Conservation (phyloP, 2,888 invertebrate genomes). For the Pyralis farinalis region DNA sequence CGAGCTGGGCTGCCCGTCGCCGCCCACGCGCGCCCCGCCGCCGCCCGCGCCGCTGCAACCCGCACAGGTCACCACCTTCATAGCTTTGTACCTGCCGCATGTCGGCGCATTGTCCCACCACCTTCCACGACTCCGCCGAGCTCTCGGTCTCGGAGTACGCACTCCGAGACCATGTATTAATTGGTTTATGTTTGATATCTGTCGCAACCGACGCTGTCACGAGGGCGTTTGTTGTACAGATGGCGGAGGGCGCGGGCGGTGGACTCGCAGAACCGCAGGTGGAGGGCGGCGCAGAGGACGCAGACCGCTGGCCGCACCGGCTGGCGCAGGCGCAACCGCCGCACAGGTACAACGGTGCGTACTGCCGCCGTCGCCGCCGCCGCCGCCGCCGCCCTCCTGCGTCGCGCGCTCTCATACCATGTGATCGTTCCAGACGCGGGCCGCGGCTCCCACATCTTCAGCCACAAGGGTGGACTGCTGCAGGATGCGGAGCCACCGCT, state of each 20-base stretch:
- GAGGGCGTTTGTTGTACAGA: too few species aligned
- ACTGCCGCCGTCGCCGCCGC: neutral
- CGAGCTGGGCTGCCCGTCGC: conserved; percentile 87
- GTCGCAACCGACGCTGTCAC: too few species aligned
- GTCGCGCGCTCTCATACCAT: too few species aligned
- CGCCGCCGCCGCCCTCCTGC: too few species aligned
- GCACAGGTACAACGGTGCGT: conserved; percentile 41
- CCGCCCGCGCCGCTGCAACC: conserved; percentile 12
- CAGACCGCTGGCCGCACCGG: conserved; percentile 63
- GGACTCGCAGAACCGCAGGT: too few species aligned
- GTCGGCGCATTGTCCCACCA: too few species aligned
- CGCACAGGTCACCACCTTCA: conserved; percentile 4
- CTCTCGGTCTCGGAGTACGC: too few species aligned
- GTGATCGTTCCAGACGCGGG: conserved; percentile 18
- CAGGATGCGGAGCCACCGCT: conserved; percentile 49
- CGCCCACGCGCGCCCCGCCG: conserved; percentile 58
- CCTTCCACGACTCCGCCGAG: conserved; percentile 33
- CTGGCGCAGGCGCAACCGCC: conserved; percentile 64
- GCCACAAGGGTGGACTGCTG: conserved; percentile 85
- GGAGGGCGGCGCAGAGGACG: conserved; percentile 12
- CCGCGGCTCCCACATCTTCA: conserved; percentile 83
- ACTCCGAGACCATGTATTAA: too few species aligned
- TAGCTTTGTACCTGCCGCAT: too few species aligned
- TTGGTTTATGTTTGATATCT: too few species aligned
- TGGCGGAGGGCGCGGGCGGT: conserved; percentile 13